Evolutionary conservation across 1,140 invertebrate species (phyloP), one percentile per base, ranked within the genome.

Genomic region (Euwallacea similis): DNA sequence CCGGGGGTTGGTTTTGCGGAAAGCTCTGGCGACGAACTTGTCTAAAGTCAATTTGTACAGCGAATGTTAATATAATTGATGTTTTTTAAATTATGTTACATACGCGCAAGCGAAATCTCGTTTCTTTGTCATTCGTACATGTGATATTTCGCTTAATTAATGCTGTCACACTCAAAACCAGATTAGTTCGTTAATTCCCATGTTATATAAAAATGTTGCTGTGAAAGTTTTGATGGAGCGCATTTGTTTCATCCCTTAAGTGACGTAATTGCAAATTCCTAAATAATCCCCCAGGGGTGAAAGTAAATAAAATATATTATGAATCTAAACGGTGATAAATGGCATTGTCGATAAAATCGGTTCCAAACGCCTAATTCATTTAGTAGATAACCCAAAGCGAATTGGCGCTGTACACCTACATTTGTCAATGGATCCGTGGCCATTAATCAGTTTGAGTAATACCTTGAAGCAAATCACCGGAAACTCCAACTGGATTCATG

Each of bases 381-480:
- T 68, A 68, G 64, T 72, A 71, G 70, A 71, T 71, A 71, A 66
- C 70, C 70, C 70, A 71, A 46, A 62, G 70, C 70, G 71, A 63
- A 72, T 72, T 72, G 71, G 69, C 71, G 59, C 59, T 72, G 66
- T 72, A 68, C 65, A 72, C 71, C 71, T 68, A 72, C 71, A 72
- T 72, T 72, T 72, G 65, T 72, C 71, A 72, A 72, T 72, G 65
- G 66, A 72, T 67, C 65, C 63, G 42, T 15, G 60, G 58, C 64
- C 65, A 72, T 72, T 72, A 72, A 72, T 72, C 71, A 72, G 71
- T 72, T 72, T 72, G 71, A 72, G 65, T 72, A 72, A 72, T 72
- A 68, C 66, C 71, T 67, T 72, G 55, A 43, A 67, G 55, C 65
- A 55, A 55, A 67, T 33, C 65, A 55, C 41, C 55, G 13, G 54